Evolutionary conservation across 30 jellyfish, hydroid and myxozoan genomes (phyloP), one percentile per base, ranked within the genome.

Genomic region (Aurelia coerulea): DNA sequence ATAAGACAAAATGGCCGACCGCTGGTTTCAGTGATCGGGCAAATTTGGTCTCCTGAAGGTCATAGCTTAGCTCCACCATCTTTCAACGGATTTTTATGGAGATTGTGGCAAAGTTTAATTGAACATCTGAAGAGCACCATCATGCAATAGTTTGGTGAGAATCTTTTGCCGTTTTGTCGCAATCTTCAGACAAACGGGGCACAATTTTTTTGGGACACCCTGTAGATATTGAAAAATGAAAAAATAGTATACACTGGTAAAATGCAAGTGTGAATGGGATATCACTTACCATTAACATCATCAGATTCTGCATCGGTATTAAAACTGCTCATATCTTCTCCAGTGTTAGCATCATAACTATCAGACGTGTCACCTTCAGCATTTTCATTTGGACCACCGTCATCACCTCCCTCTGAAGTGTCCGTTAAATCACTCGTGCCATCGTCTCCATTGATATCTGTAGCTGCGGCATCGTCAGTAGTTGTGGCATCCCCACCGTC

Each of bases 281-380:
- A 50, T 10, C n/a, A 15, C 81, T 65, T 59, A 68, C 81, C 90
- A 66, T 65, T 68, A 7, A 18, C 81, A 39, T 80, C 90, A 10
- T 65, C 79, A 9, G 90, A 32, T 9, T 46, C 56, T 2, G 51
- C 81, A 15, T 80, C 81, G 18, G 68, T 77, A 49, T 65, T 65
- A 7, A 52, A 50, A 5, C 63, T 42, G 32, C 70, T 68, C 19
- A 35, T 29, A 52, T 81, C 84, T 37, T 51, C 84, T 11, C 81
- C 91, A 1, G 84, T 41, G 5, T 67, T 67, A 34, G 63, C 66
- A 49, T 59, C 92, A 59, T 46, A 19, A 4, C 19, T 19, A 29
- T 65, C 59, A 52, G 33, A 18, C 0, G 51, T 56, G 64, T 62
- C 77, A 32, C 65, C 90, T 41, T 64, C 89, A 16, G 84, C 71